Conservation (phyloP, 2,888 invertebrate genomes). For the Drosophila koepferae region DNA sequence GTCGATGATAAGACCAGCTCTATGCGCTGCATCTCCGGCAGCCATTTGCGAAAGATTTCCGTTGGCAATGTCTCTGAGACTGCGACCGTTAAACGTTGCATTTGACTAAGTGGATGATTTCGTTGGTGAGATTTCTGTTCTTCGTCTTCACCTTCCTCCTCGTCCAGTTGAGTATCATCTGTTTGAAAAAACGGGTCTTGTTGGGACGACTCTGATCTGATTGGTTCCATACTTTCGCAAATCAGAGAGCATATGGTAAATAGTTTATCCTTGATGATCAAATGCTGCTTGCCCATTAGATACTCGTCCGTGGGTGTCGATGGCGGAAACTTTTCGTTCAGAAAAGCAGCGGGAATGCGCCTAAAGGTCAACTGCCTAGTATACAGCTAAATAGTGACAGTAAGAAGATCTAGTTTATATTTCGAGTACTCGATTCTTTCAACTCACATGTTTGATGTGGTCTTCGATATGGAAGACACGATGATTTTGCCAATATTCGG, state of each 20-base stretch:
- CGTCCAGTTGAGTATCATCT: background rate
- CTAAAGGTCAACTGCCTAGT: constrained; percentile 66
- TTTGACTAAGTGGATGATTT: background rate
- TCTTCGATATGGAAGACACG: constrained; percentile 78
- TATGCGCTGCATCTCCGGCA: constrained; percentile 81
- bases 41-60: constrained; percentile 57
- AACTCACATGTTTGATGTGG: constrained; percentile 63
- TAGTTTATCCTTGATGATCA: constrained; percentile 72
- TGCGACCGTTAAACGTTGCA: accelerated
- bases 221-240: constrained; percentile 1
- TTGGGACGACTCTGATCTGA: background rate
- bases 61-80: constrained; percentile 21
- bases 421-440: background rate
- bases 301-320: constrained; percentile 75
- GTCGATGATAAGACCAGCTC: constrained; percentile 73
- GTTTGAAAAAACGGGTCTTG: background rate
- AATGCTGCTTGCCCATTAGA: constrained; percentile 77
- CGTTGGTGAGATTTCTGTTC: background rate
- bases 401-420: too few relatives aligned
- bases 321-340: constrained; percentile 81
- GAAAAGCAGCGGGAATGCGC: constrained; percentile 62
- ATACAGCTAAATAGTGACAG: constrained; percentile 42
- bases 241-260: constrained; percentile 47
- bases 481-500: constrained; percentile 62
- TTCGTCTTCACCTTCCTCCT: background rate